phyloP scores from a whole-genome alignment of 2,113 vertebrate genomes.

The Labrus mixtus region DNA sequence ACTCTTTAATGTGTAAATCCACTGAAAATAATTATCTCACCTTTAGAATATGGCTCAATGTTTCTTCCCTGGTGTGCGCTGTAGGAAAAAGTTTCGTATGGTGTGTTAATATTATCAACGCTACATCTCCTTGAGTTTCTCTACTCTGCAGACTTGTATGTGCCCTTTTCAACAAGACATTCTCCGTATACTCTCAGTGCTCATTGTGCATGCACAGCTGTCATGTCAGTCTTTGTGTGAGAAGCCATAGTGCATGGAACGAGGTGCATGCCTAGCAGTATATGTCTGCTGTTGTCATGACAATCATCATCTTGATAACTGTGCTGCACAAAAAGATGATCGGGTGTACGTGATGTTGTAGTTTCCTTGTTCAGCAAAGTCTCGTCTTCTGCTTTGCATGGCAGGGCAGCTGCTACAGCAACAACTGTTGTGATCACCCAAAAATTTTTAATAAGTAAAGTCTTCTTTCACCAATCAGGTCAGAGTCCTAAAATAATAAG shows the following conservation, averaged over 20 bases:
- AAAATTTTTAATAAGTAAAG: conserved; percentile 88
- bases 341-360: conserved; percentile 36
- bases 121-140: not conserved
- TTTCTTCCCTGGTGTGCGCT: conserved; percentile 5
- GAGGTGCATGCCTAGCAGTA: conserved; percentile 76
- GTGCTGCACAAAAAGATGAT: conserved; percentile 40
- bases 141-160: conserved; percentile 11
- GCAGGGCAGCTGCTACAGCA: conserved; percentile 46
- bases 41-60: conserved; percentile 4
- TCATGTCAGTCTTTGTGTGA: conserved; percentile 79
- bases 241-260: conserved; percentile 78
- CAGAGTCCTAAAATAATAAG: conserved; percentile 99
- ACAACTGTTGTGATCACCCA: conserved; percentile 68
- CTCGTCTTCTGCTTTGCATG: conserved; percentile 79
- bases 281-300: conserved; percentile 76
- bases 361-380: conserved; percentile 46
- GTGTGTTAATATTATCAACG: conserved; percentile 16
- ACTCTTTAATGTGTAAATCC: not conserved
- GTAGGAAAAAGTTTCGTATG: conserved; percentile 22
- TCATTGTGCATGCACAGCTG: conserved; percentile 74
- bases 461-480: conserved; percentile 99
- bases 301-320: conserved; percentile 67
- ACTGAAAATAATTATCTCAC: not conserved
- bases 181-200: conserved; percentile 54
- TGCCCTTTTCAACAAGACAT: conserved; percentile 37